These are phyloP conservation scores for Bradysia coprophila DNA, from an alignment of 1,140 invertebrate species.

Conservation along the genomic window DNA sequence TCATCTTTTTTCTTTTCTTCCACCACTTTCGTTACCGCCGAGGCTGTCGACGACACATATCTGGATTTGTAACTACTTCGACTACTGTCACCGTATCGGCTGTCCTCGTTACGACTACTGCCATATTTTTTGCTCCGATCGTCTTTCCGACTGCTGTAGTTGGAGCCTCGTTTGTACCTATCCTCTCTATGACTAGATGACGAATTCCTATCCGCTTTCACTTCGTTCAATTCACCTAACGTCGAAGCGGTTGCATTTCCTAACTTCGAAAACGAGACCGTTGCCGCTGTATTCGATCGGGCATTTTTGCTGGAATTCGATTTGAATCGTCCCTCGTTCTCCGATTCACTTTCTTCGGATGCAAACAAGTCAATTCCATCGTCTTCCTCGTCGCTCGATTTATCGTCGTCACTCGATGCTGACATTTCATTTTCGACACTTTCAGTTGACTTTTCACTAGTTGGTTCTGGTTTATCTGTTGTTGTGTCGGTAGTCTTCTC, in stretches of 20 bases:
- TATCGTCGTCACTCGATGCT: background rate
- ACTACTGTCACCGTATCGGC: background rate
- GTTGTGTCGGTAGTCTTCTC: background rate
- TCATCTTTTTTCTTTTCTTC: background rate
- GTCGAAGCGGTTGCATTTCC: background rate
- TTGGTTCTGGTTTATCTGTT: background rate
- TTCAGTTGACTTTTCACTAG: no score
- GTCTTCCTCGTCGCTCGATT: background rate
- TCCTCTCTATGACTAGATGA: background rate
- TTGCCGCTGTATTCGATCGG: background rate
- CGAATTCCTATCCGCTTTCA: background rate
- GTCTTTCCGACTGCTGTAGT: background rate
- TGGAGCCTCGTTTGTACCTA: background rate
- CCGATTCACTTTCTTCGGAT: conserved; percentile 4
- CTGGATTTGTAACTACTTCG: background rate
- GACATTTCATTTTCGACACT: background rate
- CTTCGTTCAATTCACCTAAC: background rate
- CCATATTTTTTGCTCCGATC: background rate
- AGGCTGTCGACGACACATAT: background rate
- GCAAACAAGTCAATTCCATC: conserved; percentile 4
- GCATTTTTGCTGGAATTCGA: background rate
- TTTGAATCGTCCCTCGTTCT: conserved; percentile 4
- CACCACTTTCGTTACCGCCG: background rate
- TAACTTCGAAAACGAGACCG: background rate
- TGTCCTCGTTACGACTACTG: background rate